These are phyloP conservation scores for Steatocranus sp. DNA, from an alignment of 2,797 vertebrate genomes.

Conservation along the genomic window DNA sequence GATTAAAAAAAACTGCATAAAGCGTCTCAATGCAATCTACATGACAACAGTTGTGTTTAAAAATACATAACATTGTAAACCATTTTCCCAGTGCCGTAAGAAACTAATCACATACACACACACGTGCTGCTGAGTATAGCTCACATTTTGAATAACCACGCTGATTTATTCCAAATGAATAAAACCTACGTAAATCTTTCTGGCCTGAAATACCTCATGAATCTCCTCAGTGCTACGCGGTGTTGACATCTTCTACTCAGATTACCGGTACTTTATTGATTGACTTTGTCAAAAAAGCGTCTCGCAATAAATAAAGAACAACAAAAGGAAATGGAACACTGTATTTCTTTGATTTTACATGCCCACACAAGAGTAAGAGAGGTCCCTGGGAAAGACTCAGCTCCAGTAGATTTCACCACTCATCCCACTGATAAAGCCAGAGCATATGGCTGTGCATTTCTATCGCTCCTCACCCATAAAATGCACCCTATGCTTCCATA, in stretches of 20 bases:
- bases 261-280: neutral
- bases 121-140: neutral
- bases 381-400: slow-evolving; percentile 41
- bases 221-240: neutral
- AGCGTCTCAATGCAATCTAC: neutral
- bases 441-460: slow-evolving; percentile 68
- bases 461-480: slow-evolving; percentile 45
- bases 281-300: slow-evolving; percentile 2
- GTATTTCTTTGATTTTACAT: neutral
- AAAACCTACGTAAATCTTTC: neutral
- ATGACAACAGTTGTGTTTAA: neutral
- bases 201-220: neutral
- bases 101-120: neutral
- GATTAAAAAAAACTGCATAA: neutral
- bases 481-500: neutral
- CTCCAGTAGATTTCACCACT: slow-evolving; percentile 62
- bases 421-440: slow-evolving; percentile 63
- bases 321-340: neutral
- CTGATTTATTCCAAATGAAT: slow-evolving; percentile 7
- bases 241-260: neutral
- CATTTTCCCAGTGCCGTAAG: neutral
- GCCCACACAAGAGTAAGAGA: slow-evolving; percentile 23
- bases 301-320: neutral
- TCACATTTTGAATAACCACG: neutral
- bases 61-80: neutral